Evolutionary conservation across 2,888 invertebrate species (phyloP).

Genomic region (Corbicula japonica): DNA sequence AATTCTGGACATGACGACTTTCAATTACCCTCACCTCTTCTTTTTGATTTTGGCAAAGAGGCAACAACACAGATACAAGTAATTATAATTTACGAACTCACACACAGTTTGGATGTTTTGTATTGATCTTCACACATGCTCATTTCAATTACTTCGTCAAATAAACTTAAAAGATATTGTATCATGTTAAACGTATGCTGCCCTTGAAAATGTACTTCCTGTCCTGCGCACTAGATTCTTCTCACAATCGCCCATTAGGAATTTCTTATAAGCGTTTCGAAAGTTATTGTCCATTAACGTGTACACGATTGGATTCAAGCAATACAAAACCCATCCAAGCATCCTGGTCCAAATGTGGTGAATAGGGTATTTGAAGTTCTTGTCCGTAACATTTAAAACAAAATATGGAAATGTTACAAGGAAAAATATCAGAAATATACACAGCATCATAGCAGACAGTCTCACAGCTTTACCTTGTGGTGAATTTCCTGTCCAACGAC

Average conservation of each 20-base stretch:
- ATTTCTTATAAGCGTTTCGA: slow-evolving; percentile 74
- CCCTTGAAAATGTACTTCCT: slow-evolving; percentile 20
- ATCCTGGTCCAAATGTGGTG: slow-evolving; percentile 78
- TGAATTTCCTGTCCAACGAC: slow-evolving; percentile 68
- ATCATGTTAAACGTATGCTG: slow-evolving; percentile 27
- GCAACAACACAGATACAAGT: no score
- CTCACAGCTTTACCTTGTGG: slow-evolving; percentile 74
- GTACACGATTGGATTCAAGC: slow-evolving; percentile 79
- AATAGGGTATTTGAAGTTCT: slow-evolving; percentile 68
- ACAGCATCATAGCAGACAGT: slow-evolving; percentile 80
- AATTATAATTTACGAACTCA: no score
- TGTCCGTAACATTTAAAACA: slow-evolving; percentile 75
- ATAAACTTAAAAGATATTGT: no score
- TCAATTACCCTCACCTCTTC: no score
- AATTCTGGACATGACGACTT: no score
- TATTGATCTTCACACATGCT: no score
- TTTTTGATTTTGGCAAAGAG: no score
- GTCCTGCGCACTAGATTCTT: slow-evolving; percentile 41
- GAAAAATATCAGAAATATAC: slow-evolving; percentile 79
- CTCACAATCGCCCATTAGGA: slow-evolving; percentile 69
- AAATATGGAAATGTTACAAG: slow-evolving; percentile 80
- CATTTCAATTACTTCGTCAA: no score
- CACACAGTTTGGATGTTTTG: no score
- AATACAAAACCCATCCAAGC: slow-evolving; percentile 77
- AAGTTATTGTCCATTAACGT: slow-evolving; percentile 80